Evolutionary conservation across 2,888 invertebrate species (phyloP), one percentile per base, ranked within the genome.

Genomic region (Meiosimyza decipiens): DNA sequence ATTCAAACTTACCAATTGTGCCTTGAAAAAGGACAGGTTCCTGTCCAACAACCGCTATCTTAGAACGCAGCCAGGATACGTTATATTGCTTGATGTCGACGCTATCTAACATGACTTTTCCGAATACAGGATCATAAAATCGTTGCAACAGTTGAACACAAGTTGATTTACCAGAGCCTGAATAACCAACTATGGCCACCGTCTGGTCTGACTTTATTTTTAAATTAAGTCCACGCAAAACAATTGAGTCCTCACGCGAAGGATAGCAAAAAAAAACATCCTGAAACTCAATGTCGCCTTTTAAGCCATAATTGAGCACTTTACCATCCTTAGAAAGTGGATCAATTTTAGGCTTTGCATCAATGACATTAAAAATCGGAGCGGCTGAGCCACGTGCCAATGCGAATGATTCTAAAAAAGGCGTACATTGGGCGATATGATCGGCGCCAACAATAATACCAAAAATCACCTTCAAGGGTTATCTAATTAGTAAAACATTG

Each of bases 21-120:
- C 93, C 92, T 80, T 93, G 93, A 84, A 96, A 96, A 4, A 96
- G 88, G 13, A 94, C 92, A 0, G 95, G 96, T 78, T 96, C 96
- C 84, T 96, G 96, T 0, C 94, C 93, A 3, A 96, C 96, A 7
- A 95, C 91, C 0, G 94, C 95, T 71, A 96, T 92, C 80, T 94
- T 92, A 50, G 90, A 89, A 66, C 96, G 88, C 49, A 94, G 85
- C 90, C 93, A 93, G 6, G 89, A 87, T 6, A 95, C 90, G 83
- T 95, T 94, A 74, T 95, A 84, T 71, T 90, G 89, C 28, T 89
- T 88, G 52, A 94, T 87, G 81, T 94, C 91, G 55, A 89, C 82
- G 0, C 89, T 90, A 33, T 92, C 91, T 3, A 92, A 85, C 2
- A 84, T 77, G 2, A 93, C 90, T 75, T 85, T 78, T 0, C 91